phyloP scores from a whole-genome alignment of 1,140 invertebrate species.

The Lordiphosa stackelbergi region DNA sequence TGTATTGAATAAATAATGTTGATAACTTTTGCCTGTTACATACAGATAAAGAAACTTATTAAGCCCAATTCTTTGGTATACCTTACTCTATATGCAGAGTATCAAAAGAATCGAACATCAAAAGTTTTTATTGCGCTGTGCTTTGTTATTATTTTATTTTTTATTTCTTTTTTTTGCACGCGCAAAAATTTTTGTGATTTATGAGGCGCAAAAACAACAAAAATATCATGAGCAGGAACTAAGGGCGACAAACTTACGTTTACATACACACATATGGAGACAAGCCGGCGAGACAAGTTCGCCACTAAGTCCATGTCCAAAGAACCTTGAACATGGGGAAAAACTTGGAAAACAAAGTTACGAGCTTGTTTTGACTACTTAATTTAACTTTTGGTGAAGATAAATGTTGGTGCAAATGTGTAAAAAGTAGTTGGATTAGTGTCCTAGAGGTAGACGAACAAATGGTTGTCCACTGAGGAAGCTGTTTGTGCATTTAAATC shows the following conservation, averaged over 20 bases:
- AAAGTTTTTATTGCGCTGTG: conserved; percentile 66
- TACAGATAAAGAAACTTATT: too few species aligned
- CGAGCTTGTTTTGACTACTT: conserved; percentile 20
- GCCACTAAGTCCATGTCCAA: conserved; percentile 9
- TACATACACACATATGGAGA: conserved; percentile 25
- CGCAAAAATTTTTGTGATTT: conserved; percentile 65
- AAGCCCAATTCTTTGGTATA: too few species aligned
- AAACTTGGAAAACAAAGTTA: conserved; percentile 14
- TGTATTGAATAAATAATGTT: too few species aligned
- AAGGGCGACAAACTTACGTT: conserved; percentile 43
- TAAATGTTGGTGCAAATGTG: conserved; percentile 6
- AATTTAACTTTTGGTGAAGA: conserved; percentile 13
- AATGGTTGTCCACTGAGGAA: too few species aligned
- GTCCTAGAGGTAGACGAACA: background rate
- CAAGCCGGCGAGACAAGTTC: conserved; percentile 36
- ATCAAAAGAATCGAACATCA: conserved; percentile 58
- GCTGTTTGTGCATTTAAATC: too few species aligned
- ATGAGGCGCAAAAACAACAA: conserved; percentile 62
- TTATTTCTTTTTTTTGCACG: conserved; percentile 59
- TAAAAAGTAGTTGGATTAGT: background rate
- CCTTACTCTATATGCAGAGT: background rate
- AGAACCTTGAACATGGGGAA: conserved; percentile 16
- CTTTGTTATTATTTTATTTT: conserved; percentile 15
- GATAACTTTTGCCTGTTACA: too few species aligned
- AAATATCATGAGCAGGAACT: conserved; percentile 15